Evolutionary conservation across 2,113 vertebrate genomes (phyloP).

Genomic region (Brevimyrus niger): DNA sequence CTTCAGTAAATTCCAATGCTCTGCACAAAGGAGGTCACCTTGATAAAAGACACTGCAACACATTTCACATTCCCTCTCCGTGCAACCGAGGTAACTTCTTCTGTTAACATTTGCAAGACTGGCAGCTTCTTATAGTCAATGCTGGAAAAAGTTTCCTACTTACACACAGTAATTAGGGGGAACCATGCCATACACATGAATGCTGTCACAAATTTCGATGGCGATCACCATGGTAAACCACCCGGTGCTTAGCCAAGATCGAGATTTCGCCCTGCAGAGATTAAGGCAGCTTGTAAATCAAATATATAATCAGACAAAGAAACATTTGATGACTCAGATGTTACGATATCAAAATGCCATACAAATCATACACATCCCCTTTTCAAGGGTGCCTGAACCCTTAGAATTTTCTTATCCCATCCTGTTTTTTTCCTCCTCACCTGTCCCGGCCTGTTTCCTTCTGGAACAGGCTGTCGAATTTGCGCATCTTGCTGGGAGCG

Average conservation of each 20-base stretch:
- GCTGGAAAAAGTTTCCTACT: slow-evolving; percentile 32
- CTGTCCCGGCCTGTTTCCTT: slow-evolving; percentile 88
- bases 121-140: not conserved
- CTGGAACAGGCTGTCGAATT: slow-evolving; percentile 83
- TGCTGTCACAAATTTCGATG: slow-evolving; percentile 82
- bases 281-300: not conserved
- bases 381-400: not conserved
- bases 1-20: not conserved
- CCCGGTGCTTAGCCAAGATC: slow-evolving; percentile 93
- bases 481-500: slow-evolving; percentile 73
- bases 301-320: not conserved
- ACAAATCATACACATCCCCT: not conserved
- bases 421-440: slow-evolving; percentile 46
- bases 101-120: not conserved
- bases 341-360: not conserved
- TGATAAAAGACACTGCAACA: not conserved
- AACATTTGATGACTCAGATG: not conserved
- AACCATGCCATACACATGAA: slow-evolving; percentile 95
- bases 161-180: slow-evolving; percentile 84
- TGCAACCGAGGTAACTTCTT: not conserved
- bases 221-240: slow-evolving; percentile 99
- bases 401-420: not conserved
- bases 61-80: not conserved
- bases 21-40: not conserved
- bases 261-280: slow-evolving; percentile 74